These are phyloP conservation scores for Trilocha varians DNA, from an alignment of 2,888 invertebrate species.

Conservation along the genomic window DNA sequence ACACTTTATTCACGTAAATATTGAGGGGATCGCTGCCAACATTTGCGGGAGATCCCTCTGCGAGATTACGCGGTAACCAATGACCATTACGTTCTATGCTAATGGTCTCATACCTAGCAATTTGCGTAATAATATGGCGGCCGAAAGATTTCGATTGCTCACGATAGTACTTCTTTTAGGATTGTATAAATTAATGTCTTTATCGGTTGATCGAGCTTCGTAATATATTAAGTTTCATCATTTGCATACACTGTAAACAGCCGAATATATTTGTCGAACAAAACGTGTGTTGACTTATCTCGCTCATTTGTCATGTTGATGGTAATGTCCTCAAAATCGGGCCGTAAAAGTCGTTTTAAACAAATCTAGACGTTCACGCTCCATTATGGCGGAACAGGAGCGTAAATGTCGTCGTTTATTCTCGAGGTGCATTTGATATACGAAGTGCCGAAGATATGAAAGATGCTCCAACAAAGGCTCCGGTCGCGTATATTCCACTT, in stretches of 20 bases:
- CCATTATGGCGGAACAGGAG: conserved; percentile 1
- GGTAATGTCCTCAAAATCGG: conserved; percentile 12
- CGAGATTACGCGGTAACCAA: conserved; percentile 35
- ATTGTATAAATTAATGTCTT: conserved; percentile 33
- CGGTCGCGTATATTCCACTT: conserved; percentile 46
- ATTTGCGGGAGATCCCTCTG: conserved; percentile 36
- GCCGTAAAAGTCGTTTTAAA: conserved; percentile 5
- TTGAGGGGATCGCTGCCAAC: conserved; percentile 26
- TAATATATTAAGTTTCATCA: conserved; percentile 19
- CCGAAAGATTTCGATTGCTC: conserved; percentile 18
- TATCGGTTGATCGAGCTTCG: conserved; percentile 26
- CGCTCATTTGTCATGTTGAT: conserved; percentile 10
- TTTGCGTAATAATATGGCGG: conserved; percentile 32
- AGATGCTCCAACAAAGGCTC: conserved; percentile 35
- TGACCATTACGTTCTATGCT: conserved; percentile 39
- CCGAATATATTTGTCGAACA: conserved; percentile 23
- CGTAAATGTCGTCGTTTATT: conserved; percentile 4
- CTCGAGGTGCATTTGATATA: conserved; percentile 15
- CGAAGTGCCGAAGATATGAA: conserved; percentile 34
- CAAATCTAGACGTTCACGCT: conserved; percentile 4
- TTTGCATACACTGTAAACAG: conserved; percentile 24
- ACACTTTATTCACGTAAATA: conserved; percentile 50
- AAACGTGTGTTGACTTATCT: conserved; percentile 11
- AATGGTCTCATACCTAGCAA: conserved; percentile 39
- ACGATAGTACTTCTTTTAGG: conserved; percentile 12